Base-by-base conservation (phyloP, 1,140 invertebrate genomes). In the Drosophila ohnishii region DNA sequence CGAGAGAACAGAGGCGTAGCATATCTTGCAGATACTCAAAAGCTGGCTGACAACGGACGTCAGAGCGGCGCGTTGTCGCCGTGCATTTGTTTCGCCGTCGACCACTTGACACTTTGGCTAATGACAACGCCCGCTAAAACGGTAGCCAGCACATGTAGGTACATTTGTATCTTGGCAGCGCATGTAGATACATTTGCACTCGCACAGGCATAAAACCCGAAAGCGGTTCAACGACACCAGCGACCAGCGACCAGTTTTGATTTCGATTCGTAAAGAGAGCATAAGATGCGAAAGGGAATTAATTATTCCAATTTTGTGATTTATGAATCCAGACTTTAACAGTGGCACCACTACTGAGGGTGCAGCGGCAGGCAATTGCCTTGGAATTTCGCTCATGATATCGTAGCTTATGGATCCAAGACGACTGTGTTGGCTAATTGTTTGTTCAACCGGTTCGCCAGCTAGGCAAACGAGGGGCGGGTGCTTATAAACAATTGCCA, bases 131-230 rank as follows among this genome's bases (percentile, higher is more conserved):
- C 40, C 56, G 75, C 47, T 56, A 67, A 83, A 78, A 83, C 80
- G 61, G 80, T 78, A 80, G 78, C 78, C 44, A 56, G 59, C 82
- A 75, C 74, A 62, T 82, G 78, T 66, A 87, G 79, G 64, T 80
- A 83, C 84, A 83, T 77, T 83, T 87, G 83, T 86, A 82, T 86
- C 79, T 87, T 65, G 77, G 45, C 19, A 60, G 35, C 65, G 30
- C 64, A 25, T 58, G 47, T 48, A 63, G 55, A 60, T 60, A 64
- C 61, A 44, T 35, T 44, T 50, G 60, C 72, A 59, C 25, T 40
- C 57, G 59, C 67, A 51, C 53, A 45, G 19, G 53, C 44, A 45
- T 40, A 44, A 22, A 45, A 30, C 48, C 55, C 37, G 45, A 63
- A 48, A 74, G 42, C 64, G 13, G 83, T 86, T 83, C 83, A 86